phyloP scores from a whole-genome alignment of 2,797 vertebrate genomes.

The Tokudaia muenninki region DNA sequence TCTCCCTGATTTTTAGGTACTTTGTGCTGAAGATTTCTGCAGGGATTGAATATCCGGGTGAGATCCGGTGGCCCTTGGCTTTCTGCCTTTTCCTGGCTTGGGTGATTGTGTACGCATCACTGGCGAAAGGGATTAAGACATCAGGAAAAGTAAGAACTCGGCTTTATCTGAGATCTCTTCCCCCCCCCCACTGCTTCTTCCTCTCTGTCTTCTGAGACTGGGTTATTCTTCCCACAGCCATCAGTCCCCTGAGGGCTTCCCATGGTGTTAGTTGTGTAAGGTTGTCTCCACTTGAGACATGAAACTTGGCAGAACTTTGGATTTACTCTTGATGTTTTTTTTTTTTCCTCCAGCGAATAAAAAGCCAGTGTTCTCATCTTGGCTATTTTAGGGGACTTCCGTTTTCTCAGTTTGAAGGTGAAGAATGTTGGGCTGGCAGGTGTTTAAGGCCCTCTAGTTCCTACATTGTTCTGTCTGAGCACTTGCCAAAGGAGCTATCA shows the following conservation, averaged over 20 bases:
- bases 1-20: slow-evolving; percentile 90
- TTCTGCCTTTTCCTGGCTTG: slow-evolving; percentile 96
- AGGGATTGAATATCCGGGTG: slow-evolving; percentile 97
- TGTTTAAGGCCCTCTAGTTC: not conserved
- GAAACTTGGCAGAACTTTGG: not conserved
- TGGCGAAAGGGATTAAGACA: slow-evolving; percentile 99
- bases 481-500: not conserved
- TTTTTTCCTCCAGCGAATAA: not conserved
- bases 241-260: not conserved
- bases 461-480: not conserved
- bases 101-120: slow-evolving; percentile 96
- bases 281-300: not conserved
- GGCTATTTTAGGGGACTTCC: not conserved
- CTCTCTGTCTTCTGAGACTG: not conserved
- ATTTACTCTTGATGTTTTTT: not conserved
- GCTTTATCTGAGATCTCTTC: not conserved
- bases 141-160: slow-evolving; percentile 96
- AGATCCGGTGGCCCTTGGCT: slow-evolving; percentile 96
- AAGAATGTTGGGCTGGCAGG: not conserved
- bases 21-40: slow-evolving; percentile 99
- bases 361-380: not conserved
- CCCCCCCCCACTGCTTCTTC: not conserved
- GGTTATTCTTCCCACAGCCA: not conserved
- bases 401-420: not conserved
- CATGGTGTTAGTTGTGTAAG: not conserved